Evolutionary conservation across 2,113 vertebrate genomes (phyloP), one percentile per base, ranked within the genome.

Genomic region (Abramis brama): DNA sequence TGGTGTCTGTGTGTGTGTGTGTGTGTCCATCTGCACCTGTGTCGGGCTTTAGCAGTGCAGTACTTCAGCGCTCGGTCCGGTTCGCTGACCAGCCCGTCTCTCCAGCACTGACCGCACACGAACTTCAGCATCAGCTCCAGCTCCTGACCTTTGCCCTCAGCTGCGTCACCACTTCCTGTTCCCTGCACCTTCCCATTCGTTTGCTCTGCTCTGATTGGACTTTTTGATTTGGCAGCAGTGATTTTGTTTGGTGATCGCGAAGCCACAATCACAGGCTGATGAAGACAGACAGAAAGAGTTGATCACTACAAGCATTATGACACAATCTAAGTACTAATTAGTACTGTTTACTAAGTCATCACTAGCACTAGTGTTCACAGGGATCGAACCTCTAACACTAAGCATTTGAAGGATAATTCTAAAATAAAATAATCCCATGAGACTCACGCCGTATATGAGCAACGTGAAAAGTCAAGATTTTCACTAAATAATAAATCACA

Each of bases 81-180:
- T 88, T 97, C 97, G 21, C 95, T 96, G 91, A 96, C 93, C 88
- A 95, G 95, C 25, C 97, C 95, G 0, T 95, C 96, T 64, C 92
- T 94, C 96, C 96, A 97, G 93, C 98, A 99, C 87, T 96, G 96
- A 88, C 95, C 92, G 66, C 98, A 99, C 52, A 95, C 96, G 84
- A 99, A 97, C 95, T 97, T 98, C 96, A 98, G 96, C 89, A 95
- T 96, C 90, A 98, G 93, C 68, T 92, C 88, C 27, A 91, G 89
- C 36, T 60, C 71, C 55, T 79, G 66, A 79, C 66, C 74, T 17
- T 76, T 86, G 10, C 30, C 60, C 10, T 73, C 70, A 10, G 39
- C 79, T 5, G 43, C 21, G 2, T 70, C 70, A 10, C 39, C 80
- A 27, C 62, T 68, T 12, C 83, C 71, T 55, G 86, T 91, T 75